phyloP scores from a whole-genome alignment of 2,888 invertebrate species.

The Melinaea menophilus region DNA sequence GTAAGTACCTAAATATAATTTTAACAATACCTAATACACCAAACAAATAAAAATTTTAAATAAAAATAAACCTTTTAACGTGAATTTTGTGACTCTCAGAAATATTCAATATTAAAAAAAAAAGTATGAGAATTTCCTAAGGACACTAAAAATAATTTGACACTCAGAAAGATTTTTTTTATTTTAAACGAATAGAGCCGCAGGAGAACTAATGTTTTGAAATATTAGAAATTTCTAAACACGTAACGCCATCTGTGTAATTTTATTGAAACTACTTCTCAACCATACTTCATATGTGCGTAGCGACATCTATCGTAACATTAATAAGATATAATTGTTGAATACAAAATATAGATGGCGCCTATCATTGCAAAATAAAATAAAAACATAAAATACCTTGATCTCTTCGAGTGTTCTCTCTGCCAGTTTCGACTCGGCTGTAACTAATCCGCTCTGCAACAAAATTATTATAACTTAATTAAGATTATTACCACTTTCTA shows the following conservation, averaged over 20 bases:
- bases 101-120: too few species aligned
- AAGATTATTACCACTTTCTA: too few species aligned
- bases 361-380: slow-evolving; percentile 24
- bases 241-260: background rate
- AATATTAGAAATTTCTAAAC: background rate
- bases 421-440: slow-evolving; percentile 58
- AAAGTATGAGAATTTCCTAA: too few species aligned
- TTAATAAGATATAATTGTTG: background rate
- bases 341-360: slow-evolving; percentile 42
- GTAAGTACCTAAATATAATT: too few species aligned
- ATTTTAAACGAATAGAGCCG: too few species aligned
- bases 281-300: background rate
- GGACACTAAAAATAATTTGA: too few species aligned
- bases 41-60: too few species aligned
- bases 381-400: slow-evolving; percentile 47
- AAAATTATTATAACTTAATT: slow-evolving; percentile 27
- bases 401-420: slow-evolving; percentile 71
- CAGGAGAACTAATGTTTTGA: too few species aligned
- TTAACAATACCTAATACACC: too few species aligned
- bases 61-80: too few species aligned
- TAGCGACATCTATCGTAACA: slow-evolving; percentile 14
- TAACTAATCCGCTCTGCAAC: slow-evolving; percentile 61
- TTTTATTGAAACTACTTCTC: background rate
- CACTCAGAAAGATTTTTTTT: too few species aligned
- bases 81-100: too few species aligned